Evolutionary conservation across 1,140 invertebrate genomes (phyloP), one percentile per base, ranked within the genome.

Genomic region (Neodiprion pinetum): DNA sequence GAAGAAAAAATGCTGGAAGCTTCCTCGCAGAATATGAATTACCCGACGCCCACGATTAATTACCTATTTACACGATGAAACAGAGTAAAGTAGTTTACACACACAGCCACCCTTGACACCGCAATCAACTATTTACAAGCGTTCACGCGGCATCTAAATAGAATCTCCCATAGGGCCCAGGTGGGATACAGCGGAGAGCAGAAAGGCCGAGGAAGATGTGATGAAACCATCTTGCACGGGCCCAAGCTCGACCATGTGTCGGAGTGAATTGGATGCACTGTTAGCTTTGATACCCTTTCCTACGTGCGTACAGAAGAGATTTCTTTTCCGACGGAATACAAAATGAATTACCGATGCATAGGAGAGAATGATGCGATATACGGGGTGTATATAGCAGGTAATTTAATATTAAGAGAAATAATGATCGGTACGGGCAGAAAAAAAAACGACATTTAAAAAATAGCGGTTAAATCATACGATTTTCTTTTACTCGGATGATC

Each of bases 231-330:
- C 77, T 5, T 40, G 11, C n/a, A 76, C 75, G 71, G 79, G 78
- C 79, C 76, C 75, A 79, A 77, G 78, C 76, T 80, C 75, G 53
- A 74, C 1, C 4, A 67, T 74, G 71, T 76, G 75, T 79, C 72
- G 75, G 78, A 74, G 74, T 76, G 75, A 73, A 67, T 74, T 28
- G 40, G 67, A 69, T 69, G 67, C 7, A 14, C 67, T 72, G 77
- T 76, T 65, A 73, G 71, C 75, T 79, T 79, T 80, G 79, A 80
- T 80, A 80, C 79, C 79, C 78, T 75, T 79, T 80, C 77, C 74
- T 61, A 40, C 28, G 5, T 40, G 28, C 28, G 28, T 40, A 40
- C 2, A 1, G 53, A 14, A 61, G 53, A 61, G 53, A 61, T 61
- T 40, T 40, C 28, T 40, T 40, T 40, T 40, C 28, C 28, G 5